phyloP scores from a whole-genome alignment of 1,140 invertebrate species.

The Microvelia longipes region DNA sequence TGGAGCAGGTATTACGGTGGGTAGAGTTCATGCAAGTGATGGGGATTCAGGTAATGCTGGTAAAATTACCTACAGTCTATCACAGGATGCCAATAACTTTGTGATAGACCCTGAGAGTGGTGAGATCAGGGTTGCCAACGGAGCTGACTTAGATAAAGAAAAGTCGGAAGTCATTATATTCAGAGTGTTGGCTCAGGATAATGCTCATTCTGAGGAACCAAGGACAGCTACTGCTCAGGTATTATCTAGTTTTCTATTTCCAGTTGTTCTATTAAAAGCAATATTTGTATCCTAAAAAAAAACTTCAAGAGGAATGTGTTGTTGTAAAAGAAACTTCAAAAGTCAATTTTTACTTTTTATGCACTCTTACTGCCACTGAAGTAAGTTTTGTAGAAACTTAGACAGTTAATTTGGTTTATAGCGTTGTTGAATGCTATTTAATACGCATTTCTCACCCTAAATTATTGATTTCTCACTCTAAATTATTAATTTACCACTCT shows the following conservation, averaged over 20 bases:
- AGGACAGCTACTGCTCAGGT: constrained; percentile 56
- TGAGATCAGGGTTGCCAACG: constrained; percentile 55
- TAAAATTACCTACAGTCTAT: constrained; percentile 55
- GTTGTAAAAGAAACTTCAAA: too few relatives aligned
- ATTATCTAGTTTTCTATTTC: too few relatives aligned
- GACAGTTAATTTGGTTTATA: too few relatives aligned
- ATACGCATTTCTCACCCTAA: too few relatives aligned
- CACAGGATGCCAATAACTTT: constrained; percentile 52
- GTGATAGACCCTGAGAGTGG: constrained; percentile 54
- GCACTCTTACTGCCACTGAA: too few relatives aligned
- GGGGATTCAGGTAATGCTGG: constrained; percentile 57
- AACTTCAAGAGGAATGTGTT: too few relatives aligned
- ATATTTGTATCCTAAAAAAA: too few relatives aligned
- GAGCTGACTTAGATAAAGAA: constrained; percentile 65
- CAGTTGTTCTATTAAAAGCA: neutral
- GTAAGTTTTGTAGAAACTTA: too few relatives aligned
- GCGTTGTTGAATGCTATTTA: too few relatives aligned
- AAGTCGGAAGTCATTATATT: constrained; percentile 49
- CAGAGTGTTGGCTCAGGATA: constrained; percentile 63
- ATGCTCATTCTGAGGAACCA: constrained; percentile 47
- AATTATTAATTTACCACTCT: too few relatives aligned
- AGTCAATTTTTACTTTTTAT: too few relatives aligned
- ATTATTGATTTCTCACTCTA: too few relatives aligned
- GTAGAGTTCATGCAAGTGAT: constrained; percentile 54
- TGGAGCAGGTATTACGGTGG: constrained; percentile 45